These are phyloP conservation scores for Amaurobius ferox DNA, from an alignment of 2,888 invertebrate genomes.

Conservation along the genomic window DNA sequence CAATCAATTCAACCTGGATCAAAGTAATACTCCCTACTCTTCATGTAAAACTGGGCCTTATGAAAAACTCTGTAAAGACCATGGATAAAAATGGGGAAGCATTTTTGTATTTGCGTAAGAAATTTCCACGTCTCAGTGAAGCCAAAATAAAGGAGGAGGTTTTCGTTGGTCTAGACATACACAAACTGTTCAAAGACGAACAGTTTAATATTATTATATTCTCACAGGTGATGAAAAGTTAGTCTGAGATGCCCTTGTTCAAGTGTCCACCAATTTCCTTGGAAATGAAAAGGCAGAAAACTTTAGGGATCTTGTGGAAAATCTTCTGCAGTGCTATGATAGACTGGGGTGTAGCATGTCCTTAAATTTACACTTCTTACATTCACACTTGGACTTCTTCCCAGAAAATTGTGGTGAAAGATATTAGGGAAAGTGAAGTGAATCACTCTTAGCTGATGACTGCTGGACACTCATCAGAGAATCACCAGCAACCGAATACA, in stretches of 20 bases:
- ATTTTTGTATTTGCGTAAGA: constrained; percentile 4
- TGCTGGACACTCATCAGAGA: constrained; percentile 20
- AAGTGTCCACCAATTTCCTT: no score
- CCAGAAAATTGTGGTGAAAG: constrained; percentile 7
- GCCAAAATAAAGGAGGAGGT: constrained; percentile 25
- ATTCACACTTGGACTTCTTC: no score
- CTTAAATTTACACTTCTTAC: constrained; percentile 1
- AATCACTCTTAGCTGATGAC: constrained; percentile 1
- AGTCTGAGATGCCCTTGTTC: no score
- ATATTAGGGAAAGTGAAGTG: constrained; percentile 12
- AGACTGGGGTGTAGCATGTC: not conserved
- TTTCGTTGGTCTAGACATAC: not conserved
- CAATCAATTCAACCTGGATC: constrained; percentile 15
- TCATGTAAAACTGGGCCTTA: not conserved
- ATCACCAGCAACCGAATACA: no score
- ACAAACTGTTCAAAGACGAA: not conserved
- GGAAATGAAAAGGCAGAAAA: not conserved
- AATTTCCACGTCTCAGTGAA: constrained; percentile 25
- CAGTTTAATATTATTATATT: not conserved
- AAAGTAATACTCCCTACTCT: no score
- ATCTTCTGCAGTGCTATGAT: not conserved
- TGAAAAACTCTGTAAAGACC: constrained; percentile 11
- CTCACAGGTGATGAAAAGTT: no score
- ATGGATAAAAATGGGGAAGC: constrained; percentile 19
- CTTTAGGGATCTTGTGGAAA: not conserved